phyloP scores from a whole-genome alignment of 2,797 vertebrate genomes.

The Leucoraja ocellata region DNA sequence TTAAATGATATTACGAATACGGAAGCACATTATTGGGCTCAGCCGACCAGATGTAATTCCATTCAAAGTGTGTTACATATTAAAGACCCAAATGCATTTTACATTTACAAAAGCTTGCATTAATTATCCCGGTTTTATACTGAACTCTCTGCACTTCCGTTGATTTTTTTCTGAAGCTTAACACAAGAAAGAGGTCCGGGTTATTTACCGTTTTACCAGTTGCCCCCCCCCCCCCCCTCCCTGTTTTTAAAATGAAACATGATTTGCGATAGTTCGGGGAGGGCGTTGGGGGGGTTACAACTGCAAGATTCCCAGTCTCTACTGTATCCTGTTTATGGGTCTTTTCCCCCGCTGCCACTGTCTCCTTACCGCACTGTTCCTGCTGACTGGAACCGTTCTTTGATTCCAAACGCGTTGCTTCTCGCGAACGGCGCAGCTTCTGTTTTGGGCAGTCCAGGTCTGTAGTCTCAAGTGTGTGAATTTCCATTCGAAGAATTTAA shows the following conservation, averaged over 20 bases:
- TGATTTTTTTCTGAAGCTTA: background rate
- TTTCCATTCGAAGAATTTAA: conserved; percentile 29
- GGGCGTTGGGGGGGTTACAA: background rate
- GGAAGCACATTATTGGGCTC: too few relatives aligned
- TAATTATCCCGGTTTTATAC: background rate
- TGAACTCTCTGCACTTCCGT: background rate
- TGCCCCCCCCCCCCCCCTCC: too few relatives aligned
- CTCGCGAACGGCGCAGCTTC: background rate
- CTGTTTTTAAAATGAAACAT: background rate
- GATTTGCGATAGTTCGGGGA: background rate
- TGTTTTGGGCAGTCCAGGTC: background rate
- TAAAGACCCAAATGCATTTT: background rate
- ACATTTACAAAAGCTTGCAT: background rate
- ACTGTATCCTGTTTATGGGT: background rate
- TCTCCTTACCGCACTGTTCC: background rate
- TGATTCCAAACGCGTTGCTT: too few relatives aligned
- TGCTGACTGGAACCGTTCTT: background rate
- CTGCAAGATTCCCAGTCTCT: background rate
- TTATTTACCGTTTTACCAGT: too few relatives aligned
- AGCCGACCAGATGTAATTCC: background rate
- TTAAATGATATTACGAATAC: too few relatives aligned
- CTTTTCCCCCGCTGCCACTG: background rate
- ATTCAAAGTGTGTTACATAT: background rate
- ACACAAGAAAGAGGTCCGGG: background rate
- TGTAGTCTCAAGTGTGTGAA: background rate